Percentiles rank a stretch among this genome's conserved stretches.
phyloP scores from a whole-genome alignment of 2,797 vertebrate genomes.

The Cyprinodon diabolis region DNA sequence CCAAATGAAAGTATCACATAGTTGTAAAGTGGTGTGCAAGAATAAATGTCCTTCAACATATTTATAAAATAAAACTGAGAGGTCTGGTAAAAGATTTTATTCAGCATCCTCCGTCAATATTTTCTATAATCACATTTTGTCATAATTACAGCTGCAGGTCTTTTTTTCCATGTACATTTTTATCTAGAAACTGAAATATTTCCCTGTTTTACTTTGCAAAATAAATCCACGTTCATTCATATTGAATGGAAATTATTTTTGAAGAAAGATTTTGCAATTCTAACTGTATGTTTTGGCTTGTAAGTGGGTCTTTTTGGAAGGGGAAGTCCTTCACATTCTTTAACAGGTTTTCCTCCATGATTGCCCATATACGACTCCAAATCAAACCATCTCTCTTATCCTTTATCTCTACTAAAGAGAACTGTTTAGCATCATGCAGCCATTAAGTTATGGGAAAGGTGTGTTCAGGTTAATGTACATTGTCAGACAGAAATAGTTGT shows the following conservation, averaged over 20 bases:
- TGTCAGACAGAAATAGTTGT: no score
- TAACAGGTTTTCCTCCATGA: background rate
- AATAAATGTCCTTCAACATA: background rate
- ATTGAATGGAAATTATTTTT: background rate
- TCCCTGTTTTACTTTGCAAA: background rate
- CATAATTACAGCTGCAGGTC: background rate
- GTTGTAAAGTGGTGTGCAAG: background rate
- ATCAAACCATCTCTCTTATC: no score
- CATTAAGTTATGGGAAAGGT: background rate
- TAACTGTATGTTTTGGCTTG: background rate
- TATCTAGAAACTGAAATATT: background rate
- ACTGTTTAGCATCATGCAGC: background rate
- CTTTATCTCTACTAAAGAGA: background rate
- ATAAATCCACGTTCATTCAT: background rate
- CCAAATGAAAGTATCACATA: background rate
- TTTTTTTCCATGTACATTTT: background rate
- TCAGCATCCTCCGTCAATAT: background rate
- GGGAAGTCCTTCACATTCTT: no score
- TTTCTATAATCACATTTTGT: background rate
- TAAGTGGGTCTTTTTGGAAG: background rate
- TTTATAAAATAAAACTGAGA: background rate
- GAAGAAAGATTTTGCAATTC: background rate
- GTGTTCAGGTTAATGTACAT: background rate
- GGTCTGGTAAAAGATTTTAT: background rate
- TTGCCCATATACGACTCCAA: background rate